phyloP scores from a whole-genome alignment of 2,113 vertebrate species.

The Seriola dumerili region DNA sequence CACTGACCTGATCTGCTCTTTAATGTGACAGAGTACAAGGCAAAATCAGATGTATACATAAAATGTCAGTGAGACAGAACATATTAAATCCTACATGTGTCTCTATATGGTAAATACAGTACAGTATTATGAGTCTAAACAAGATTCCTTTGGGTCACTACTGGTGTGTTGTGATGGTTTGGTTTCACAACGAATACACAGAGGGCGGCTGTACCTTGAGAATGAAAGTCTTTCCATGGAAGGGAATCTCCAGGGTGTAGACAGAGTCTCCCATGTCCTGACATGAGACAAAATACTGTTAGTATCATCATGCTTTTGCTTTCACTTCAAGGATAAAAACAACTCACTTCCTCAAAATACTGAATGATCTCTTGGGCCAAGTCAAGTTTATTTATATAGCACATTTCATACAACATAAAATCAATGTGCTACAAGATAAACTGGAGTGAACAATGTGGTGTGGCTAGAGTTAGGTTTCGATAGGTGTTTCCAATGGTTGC shows the following conservation, averaged over 20 bases:
- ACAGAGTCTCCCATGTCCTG: constrained; percentile 94
- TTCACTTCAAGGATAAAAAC: not conserved
- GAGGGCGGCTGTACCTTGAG: constrained; percentile 89
- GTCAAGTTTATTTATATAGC: no score
- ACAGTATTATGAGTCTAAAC: not conserved
- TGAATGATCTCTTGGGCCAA: not conserved
- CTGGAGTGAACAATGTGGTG: constrained; percentile 3
- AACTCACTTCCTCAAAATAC: not conserved
- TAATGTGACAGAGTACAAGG: not conserved
- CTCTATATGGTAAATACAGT: not conserved
- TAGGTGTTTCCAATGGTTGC: no score
- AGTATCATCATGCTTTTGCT: not conserved
- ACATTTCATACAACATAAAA: no score
- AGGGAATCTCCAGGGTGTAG: constrained; percentile 94
- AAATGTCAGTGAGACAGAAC: not conserved
- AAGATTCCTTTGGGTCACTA: not conserved
- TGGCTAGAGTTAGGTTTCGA: not conserved
- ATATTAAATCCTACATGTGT: not conserved
- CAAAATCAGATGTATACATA: not conserved
- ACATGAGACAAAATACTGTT: not conserved
- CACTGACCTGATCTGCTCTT: not conserved
- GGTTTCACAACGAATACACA: not conserved
- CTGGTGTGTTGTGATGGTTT: not conserved
- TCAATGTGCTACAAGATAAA: no score
- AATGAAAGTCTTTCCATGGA: constrained; percentile 96